Conservation (phyloP, 2,888 invertebrate species). For the Archips xylosteana region DNA sequence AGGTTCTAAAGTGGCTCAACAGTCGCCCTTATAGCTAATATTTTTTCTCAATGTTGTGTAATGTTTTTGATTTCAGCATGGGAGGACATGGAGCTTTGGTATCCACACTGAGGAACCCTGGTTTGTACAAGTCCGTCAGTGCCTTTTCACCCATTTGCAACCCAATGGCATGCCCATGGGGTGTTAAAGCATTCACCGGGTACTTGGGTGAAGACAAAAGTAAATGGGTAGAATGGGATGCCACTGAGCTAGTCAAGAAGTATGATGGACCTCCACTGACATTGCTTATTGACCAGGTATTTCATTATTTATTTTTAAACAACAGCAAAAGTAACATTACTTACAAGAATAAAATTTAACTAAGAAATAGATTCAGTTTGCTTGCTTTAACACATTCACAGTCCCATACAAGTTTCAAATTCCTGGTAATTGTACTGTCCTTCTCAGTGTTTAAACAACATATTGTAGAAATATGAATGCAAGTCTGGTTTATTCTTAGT, state of each 20-base stretch:
- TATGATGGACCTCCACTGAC: conserved; percentile 94
- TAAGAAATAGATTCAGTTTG: too few species aligned
- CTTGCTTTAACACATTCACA: too few species aligned
- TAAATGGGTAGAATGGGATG: conserved; percentile 95
- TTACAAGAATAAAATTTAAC: too few species aligned
- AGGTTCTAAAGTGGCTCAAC: too few species aligned
- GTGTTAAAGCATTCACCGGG: conserved; percentile 92
- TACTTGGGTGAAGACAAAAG: conserved; percentile 90
- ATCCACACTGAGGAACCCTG: conserved; percentile 95
- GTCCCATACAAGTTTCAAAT: too few species aligned
- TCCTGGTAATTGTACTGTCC: too few species aligned
- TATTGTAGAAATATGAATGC: too few species aligned
- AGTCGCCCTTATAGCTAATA: too few species aligned
- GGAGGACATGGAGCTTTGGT: conserved; percentile 98
- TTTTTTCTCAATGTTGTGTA: background rate
- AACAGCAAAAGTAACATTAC: background rate
- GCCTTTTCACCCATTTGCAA: conserved; percentile 98
- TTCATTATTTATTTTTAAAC: background rate
- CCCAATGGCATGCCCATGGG: conserved; percentile 94
- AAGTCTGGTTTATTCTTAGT: too few species aligned
- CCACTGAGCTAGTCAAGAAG: conserved; percentile 91
- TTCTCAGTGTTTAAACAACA: too few species aligned
- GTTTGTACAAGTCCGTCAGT: conserved; percentile 94
- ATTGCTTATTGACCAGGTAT: conserved; percentile 95
- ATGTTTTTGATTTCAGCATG: conserved; percentile 89